phyloP scores from a whole-genome alignment of 2,888 invertebrate genomes.

The Stratiomys singularior region DNA sequence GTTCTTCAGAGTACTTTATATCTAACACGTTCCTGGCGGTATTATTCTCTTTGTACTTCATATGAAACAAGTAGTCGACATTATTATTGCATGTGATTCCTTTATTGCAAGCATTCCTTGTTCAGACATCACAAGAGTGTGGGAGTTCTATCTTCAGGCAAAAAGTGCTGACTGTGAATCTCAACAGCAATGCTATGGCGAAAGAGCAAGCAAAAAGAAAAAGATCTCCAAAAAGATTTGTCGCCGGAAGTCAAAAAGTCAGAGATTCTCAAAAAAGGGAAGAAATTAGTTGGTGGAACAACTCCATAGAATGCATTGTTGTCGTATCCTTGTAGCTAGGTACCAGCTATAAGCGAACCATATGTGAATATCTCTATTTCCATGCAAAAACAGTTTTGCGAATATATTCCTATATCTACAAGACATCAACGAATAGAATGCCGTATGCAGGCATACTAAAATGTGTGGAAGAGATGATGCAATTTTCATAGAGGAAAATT shows the following conservation, averaged over 20 bases:
- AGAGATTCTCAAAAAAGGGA: constrained; percentile 14
- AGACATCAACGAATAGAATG: background rate
- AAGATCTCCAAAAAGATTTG: constrained; percentile 25
- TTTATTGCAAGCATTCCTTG: background rate
- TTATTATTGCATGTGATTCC: constrained; percentile 7
- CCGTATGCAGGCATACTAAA: background rate
- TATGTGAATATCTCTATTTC: background rate
- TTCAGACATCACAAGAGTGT: background rate
- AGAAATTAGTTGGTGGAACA: constrained; percentile 11
- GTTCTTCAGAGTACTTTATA: background rate
- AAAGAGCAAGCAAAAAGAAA: no score
- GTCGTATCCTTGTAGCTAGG: background rate
- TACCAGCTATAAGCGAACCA: background rate
- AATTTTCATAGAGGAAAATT: background rate
- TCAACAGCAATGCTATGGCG: background rate
- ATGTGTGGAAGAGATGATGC: background rate
- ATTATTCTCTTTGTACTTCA: background rate
- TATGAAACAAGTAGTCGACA: background rate
- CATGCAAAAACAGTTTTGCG: background rate
- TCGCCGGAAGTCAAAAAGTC: constrained; percentile 27
- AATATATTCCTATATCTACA: background rate
- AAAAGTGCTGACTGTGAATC: constrained; percentile 1
- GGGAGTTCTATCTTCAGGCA: background rate
- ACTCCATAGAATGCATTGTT: background rate
- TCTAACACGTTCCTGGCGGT: background rate